A percentile compares a stretch with the other conserved stretches of the same genome.
Evolutionary conservation across 1,140 invertebrate genomes (phyloP).

Genomic region (Panulirus ornatus): DNA sequence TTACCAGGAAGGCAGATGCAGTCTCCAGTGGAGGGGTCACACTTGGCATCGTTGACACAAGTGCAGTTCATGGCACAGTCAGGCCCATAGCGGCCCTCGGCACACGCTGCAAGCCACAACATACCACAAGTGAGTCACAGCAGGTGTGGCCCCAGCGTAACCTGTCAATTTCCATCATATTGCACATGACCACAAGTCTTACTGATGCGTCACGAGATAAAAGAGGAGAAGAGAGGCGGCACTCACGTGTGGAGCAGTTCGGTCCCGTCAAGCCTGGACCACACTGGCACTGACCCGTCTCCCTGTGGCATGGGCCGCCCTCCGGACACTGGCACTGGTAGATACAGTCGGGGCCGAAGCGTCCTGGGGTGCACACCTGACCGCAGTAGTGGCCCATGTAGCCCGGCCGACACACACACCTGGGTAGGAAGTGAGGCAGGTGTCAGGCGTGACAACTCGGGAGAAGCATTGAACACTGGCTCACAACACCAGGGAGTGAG

Average conservation of each 20-base stretch:
- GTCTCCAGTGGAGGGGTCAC: slow-evolving; percentile 13
- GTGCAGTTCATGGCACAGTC: slow-evolving; percentile 30
- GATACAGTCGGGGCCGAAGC: slow-evolving; percentile 84
- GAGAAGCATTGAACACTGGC: background rate
- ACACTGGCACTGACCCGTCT: slow-evolving; percentile 91
- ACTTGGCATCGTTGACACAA: slow-evolving; percentile 40
- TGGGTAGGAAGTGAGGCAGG: background rate
- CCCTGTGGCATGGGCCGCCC: slow-evolving; percentile 88
- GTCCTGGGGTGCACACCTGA: slow-evolving; percentile 83
- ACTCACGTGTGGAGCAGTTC: slow-evolving; percentile 83
- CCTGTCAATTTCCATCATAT: too few relatives aligned
- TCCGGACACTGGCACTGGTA: slow-evolving; percentile 89
- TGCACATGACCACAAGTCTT: too few relatives aligned
- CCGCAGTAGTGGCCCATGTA: slow-evolving; percentile 85
- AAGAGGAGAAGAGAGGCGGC: too few relatives aligned
- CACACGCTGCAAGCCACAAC: slow-evolving; percentile 10
- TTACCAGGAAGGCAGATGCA: slow-evolving; percentile 41
- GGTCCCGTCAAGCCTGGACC: slow-evolving; percentile 89
- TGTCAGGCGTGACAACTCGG: background rate
- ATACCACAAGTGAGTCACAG: too few relatives aligned
- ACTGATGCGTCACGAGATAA: too few relatives aligned
- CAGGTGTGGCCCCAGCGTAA: too few relatives aligned
- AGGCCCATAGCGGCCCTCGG: slow-evolving; percentile 37
- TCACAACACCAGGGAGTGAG: background rate
- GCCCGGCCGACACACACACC: slow-evolving; percentile 85